Percentiles rank a stretch among this genome's conserved stretches.
Conservation (phyloP, 2,797 vertebrate species). For the Scarus forsteni region DNA sequence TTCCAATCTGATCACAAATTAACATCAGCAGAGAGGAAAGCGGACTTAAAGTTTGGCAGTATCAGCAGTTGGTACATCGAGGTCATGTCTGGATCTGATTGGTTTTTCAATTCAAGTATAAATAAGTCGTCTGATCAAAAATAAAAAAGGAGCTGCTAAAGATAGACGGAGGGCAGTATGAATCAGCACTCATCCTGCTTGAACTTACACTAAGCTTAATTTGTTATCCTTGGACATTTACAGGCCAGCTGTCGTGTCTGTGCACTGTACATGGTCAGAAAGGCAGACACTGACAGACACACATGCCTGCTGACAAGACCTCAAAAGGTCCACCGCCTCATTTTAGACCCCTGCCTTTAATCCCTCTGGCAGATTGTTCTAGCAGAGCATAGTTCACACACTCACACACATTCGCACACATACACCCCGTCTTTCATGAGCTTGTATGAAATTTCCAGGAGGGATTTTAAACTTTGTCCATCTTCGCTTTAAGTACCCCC, state of each 20-base stretch:
- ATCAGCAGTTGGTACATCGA: no score
- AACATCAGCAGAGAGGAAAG: no score
- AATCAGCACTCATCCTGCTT: no score
- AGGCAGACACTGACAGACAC: constrained; percentile 46
- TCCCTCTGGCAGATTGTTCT: constrained; percentile 72
- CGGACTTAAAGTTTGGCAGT: no score
- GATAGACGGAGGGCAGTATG: no score
- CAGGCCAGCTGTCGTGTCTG: constrained; percentile 60
- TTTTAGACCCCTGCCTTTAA: constrained; percentile 73
- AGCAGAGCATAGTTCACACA: constrained; percentile 69
- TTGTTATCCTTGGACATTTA: constrained; percentile 38
- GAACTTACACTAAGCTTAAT: no score
- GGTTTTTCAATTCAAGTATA: no score
- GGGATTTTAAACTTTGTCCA: constrained; percentile 56
- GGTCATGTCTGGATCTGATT: no score
- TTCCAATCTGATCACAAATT: no score
- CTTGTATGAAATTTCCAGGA: constrained; percentile 64
- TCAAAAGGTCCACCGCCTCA: constrained; percentile 63
- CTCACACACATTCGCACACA: constrained; percentile 11
- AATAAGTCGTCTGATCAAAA: no score
- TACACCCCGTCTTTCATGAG: constrained; percentile 17
- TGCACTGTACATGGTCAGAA: constrained; percentile 46
- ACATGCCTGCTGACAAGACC: constrained; percentile 52
- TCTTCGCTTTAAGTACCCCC: constrained; percentile 39
- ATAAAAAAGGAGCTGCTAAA: no score